A percentile compares a stretch with the other conserved stretches of the same genome.
Evolutionary conservation across 2,888 invertebrate species (phyloP).

Genomic region (Xestia xanthographa): DNA sequence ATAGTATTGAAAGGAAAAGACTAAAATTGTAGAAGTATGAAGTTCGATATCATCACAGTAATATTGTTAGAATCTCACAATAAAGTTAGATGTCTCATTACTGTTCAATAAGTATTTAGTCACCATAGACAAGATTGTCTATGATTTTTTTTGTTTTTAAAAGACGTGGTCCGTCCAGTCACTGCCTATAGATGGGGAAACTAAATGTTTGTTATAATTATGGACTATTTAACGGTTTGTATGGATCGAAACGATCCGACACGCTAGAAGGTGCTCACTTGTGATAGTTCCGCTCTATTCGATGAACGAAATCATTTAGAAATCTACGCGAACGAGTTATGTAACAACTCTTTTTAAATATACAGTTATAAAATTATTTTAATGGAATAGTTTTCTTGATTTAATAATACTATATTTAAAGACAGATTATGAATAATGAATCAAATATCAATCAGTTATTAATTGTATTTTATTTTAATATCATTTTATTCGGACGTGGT

Average conservation of each 20-base stretch:
- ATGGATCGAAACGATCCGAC: slow-evolving; percentile 39
- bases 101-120: slow-evolving; percentile 9
- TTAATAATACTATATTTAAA: slow-evolving; percentile 54
- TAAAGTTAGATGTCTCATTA: slow-evolving; percentile 28
- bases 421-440: slow-evolving; percentile 47
- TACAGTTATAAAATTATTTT: slow-evolving; percentile 40
- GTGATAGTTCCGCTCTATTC: slow-evolving; percentile 63
- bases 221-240: slow-evolving; percentile 20
- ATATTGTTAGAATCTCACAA: slow-evolving; percentile 61
- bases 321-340: slow-evolving; percentile 37
- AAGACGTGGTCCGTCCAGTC: slow-evolving; percentile 71
- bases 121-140: slow-evolving; percentile 20
- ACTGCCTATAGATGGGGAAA: slow-evolving; percentile 67
- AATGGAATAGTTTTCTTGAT: slow-evolving; percentile 43
- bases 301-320: slow-evolving; percentile 59
- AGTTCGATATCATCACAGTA: slow-evolving; percentile 56
- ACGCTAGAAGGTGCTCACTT: slow-evolving; percentile 60
- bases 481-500: slow-evolving; percentile 27
- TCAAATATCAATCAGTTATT: slow-evolving; percentile 43
- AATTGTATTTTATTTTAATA: slow-evolving; percentile 48
- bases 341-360: slow-evolving; percentile 50
- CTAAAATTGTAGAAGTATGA: slow-evolving; percentile 1
- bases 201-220: slow-evolving; percentile 18
- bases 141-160: slow-evolving; percentile 12
- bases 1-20: slow-evolving; percentile 10